A percentile compares a stretch with the other conserved stretches of the same genome.
Evolutionary conservation across 2,797 vertebrate species (phyloP).

Genomic region (Clamator glandarius): DNA sequence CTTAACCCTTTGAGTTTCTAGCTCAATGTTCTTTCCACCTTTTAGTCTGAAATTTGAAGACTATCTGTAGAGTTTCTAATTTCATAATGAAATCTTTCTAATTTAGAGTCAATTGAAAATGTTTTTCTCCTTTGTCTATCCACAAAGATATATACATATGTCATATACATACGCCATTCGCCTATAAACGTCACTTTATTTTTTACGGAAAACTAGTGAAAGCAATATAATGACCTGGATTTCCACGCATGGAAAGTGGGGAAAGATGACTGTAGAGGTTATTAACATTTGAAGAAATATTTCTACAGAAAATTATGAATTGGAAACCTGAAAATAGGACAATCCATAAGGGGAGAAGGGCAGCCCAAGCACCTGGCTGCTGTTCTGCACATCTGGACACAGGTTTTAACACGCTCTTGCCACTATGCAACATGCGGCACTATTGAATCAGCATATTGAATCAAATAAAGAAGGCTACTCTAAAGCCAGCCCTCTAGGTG

Average conservation of each 20-base stretch:
- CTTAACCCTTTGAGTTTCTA: neutral
- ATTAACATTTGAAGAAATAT: neutral
- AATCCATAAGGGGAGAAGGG: neutral
- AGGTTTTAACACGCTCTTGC: neutral
- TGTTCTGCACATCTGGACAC: neutral
- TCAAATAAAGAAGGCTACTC: neutral
- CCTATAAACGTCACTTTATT: neutral
- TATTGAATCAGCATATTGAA: neutral
- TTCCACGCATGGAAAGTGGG: neutral
- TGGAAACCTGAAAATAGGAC: neutral
- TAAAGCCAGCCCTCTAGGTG: neutral
- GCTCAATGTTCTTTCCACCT: neutral
- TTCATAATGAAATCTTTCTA: neutral
- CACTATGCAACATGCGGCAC: fast-evolving
- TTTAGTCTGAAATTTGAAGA: neutral
- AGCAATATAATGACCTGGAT: neutral
- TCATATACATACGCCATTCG: neutral
- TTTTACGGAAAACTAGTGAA: neutral
- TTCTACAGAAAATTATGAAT: neutral
- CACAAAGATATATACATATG: neutral
- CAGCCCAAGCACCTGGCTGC: neutral
- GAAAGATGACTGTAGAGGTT: neutral
- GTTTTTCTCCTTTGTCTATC: neutral
- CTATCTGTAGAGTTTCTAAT: neutral
- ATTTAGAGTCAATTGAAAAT: neutral